Evolutionary conservation across 1,140 invertebrate genomes (phyloP), one percentile per base, ranked within the genome.

Genomic region (Coptotermes formosanus): DNA sequence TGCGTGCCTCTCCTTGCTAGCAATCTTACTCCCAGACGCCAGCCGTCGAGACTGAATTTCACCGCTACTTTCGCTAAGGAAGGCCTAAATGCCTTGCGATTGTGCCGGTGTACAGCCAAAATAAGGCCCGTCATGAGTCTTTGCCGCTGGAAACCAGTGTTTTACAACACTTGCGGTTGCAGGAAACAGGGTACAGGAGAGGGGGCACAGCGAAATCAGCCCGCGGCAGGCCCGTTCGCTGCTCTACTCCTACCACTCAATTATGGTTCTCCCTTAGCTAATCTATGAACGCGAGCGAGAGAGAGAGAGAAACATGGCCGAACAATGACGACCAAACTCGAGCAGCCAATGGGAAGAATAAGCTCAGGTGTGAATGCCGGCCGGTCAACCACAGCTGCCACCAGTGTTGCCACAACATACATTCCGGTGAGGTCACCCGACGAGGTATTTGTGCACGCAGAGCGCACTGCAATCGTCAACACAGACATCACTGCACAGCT

Each of bases 241-340:
- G 7, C 16, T 55, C 52, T 55, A 16, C 16, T 55, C 52, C 64
- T 69, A 69, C 64, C 64, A 69, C 64, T 69, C 64, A 69, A 69
- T 69, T 69, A 69, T 69, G 64, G 64, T 25, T 69, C 64, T 25
- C 64, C 25, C 25, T 30, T 69, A 11, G 64, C 64, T 69, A 69
- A 69, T 69, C 64, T 69, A 69, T 69, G 64, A 3, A 69, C 23
- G 64, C 64, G 52, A 55, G 52, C 9, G 64, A 69, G 64, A n/a
- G 64, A 69, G 59, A 64, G n/a, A 30, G n/a, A 69, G 23, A 12
- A n/a, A 30, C 23, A 25, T 25, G 64, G 23, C 23, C 23, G 64
- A 69, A 69, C 64, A 69, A 69, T 69, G 64, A 69, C 64, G 64
- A 69, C 64, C 64, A 69, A 69, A 69, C 64, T 69, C 64, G 64